Conservation (phyloP, 1,140 invertebrate species). For the Cyphomyrmex costatus region DNA sequence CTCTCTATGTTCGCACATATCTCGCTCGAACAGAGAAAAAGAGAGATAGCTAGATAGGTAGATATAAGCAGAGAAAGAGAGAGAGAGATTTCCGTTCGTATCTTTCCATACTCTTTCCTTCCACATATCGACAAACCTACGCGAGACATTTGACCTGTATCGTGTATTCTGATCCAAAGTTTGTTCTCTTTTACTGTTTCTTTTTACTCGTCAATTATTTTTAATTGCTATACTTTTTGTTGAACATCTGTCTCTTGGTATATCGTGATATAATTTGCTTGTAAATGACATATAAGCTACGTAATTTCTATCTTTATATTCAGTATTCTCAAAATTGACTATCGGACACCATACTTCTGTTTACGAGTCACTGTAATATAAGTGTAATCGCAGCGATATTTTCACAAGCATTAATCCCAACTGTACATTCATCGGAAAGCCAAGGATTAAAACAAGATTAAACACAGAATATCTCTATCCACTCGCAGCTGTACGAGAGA, state of each 20-base stretch:
- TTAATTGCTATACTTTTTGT: background rate
- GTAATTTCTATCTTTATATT: background rate
- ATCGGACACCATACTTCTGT: conserved; percentile 44
- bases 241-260: conserved; percentile 16
- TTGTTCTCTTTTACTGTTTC: background rate
- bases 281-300: background rate
- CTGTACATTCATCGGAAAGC: conserved; percentile 62
- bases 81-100: background rate
- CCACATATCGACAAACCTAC: conserved; percentile 3
- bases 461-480: conserved; percentile 64
- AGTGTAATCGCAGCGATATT: conserved; percentile 60
- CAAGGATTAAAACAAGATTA: conserved; percentile 69
- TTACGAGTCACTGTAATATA: conserved; percentile 49
- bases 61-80: background rate
- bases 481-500: conserved; percentile 49
- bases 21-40: background rate
- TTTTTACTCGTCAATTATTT: background rate
- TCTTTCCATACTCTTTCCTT: conserved; percentile 30
- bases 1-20: conserved; percentile 33
- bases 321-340: background rate
- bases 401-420: conserved; percentile 59
- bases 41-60: background rate
- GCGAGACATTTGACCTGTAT: background rate
- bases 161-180: background rate
- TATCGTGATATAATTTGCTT: background rate